Base-by-base conservation (phyloP, 1,140 invertebrate species). In the Popillia japonica region DNA sequence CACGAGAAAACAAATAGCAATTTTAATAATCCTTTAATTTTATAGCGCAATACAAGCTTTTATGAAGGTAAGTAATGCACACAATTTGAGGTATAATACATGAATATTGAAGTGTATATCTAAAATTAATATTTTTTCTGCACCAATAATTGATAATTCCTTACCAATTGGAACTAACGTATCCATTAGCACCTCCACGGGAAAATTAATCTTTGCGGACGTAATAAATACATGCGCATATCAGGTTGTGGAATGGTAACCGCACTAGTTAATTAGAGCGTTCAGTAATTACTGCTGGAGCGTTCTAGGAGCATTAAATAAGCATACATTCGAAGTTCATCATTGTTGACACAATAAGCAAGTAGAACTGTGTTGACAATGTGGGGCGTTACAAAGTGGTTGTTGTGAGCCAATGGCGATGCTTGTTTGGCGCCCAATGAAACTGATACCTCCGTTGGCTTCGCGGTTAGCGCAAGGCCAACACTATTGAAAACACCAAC, bases 371-470 rank as follows among this genome's bases (percentile, higher is more conserved):
- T 74, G 72, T 74, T 74, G 72, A 74, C 72, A 76, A 76, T 44
- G 42, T 14, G 75, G 75, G 75, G 61, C 75, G 75, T 76, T 76
- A 59, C 75, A 48, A 59, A 48, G 44, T 42, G 42, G 41, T n/a
- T 74, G 72, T 74, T 74, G 72, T n/a, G 72, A 79, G 81, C 84
- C 84, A 85, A 85, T 85, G 79, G 79, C 75, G 61, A 59, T 44
- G 78, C 78, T 40, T 48, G 77, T 77, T 73, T 75, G 73, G 79
- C 79, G 78, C 82, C 84, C 82, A 84, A 82, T 85, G 84, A 83
- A 85, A 85, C 81, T 84, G 84, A 85, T 85, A 85, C 84, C 83
- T 82, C 78, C 77, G 82, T 83, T 82, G 83, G 83, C 78, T 80
- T 82, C 64, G 78, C 72, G 77, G 77, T 48, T 73, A 55, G 72